Conservation (phyloP, 2,888 invertebrate genomes). For the Dasypogon diadema region DNA sequence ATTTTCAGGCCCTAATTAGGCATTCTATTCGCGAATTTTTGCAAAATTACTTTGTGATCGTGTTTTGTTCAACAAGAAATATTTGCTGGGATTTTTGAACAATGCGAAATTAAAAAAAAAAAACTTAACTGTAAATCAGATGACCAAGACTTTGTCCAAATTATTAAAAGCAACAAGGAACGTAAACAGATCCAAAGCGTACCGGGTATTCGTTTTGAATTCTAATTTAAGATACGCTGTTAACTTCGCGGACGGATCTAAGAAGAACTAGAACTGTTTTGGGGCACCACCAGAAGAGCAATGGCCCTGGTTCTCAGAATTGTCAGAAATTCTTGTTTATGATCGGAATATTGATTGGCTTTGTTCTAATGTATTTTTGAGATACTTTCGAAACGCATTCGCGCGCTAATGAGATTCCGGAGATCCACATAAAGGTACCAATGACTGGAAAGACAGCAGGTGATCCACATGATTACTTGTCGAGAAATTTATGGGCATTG, state of each 20-base stretch:
- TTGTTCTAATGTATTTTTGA: constrained; percentile 9
- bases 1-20: constrained; percentile 18
- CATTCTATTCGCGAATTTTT: constrained; percentile 14
- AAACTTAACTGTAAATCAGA: background rate
- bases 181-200: constrained; percentile 3
- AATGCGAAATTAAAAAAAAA: background rate
- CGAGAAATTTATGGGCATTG: background rate
- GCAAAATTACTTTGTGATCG: background rate
- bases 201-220: constrained; percentile 14
- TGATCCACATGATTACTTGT: background rate
- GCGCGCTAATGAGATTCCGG: constrained; percentile 14
- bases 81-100: background rate
- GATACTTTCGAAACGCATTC: background rate
- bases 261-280: constrained; percentile 20
- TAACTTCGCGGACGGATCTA: background rate
- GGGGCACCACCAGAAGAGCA: background rate
- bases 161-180: constrained; percentile 17
- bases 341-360: constrained; percentile 22
- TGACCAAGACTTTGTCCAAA: background rate
- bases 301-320: background rate
- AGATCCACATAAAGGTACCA: background rate
- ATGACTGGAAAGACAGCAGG: background rate
- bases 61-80: constrained; percentile 1
- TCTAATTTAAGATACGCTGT: constrained; percentile 25
- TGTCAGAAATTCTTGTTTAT: constrained; percentile 24